Evolutionary conservation across 2,888 invertebrate species (phyloP).

Genomic region (Horisme vitalbata): DNA sequence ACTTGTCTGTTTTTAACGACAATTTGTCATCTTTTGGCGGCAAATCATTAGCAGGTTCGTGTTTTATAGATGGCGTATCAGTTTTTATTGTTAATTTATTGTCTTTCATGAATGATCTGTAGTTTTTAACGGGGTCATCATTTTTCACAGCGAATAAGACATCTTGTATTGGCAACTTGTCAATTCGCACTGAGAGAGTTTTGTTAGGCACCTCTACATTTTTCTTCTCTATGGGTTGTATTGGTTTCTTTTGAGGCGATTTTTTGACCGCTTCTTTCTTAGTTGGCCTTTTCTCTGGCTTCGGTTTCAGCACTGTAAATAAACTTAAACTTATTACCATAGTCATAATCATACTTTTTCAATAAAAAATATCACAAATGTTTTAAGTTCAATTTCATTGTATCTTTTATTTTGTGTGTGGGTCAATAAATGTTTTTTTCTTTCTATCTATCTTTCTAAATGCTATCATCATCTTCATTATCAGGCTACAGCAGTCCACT

Average conservation of each 20-base stretch:
- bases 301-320: conserved; percentile 59
- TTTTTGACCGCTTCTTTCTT: conserved; percentile 26
- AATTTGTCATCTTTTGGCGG: conserved; percentile 16
- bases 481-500: too few species aligned
- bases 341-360: too few species aligned
- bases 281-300: conserved; percentile 47
- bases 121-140: conserved; percentile 20
- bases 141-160: conserved; percentile 6
- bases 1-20: background rate
- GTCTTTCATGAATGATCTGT: conserved; percentile 23
- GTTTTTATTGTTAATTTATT: conserved; percentile 18
- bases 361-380: too few species aligned
- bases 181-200: conserved; percentile 16
- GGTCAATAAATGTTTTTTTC: too few species aligned
- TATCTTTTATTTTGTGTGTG: too few species aligned
- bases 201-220: conserved; percentile 4
- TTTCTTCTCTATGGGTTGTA: conserved; percentile 21
- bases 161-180: conserved; percentile 12
- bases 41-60: conserved; percentile 6
- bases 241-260: conserved; percentile 15
- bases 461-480: too few species aligned
- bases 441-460: too few species aligned
- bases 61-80: conserved; percentile 1
- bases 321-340: background rate
- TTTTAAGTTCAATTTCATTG: too few species aligned